phyloP scores from a whole-genome alignment of 2,797 vertebrate genomes.

The Lemur catta region DNA sequence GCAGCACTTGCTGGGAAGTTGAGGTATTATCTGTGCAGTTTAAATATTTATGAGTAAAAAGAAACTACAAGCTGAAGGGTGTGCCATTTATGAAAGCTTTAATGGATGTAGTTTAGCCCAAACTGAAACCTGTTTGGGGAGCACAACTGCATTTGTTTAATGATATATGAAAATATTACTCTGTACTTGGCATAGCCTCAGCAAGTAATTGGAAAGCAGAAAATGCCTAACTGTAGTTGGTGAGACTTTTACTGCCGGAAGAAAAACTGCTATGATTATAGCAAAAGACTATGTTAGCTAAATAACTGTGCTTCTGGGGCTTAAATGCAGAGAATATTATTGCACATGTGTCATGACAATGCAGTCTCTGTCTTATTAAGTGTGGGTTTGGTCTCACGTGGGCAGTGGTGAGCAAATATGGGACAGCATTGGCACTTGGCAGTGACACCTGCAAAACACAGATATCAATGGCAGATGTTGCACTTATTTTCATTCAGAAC shows the following conservation, averaged over 20 bases:
- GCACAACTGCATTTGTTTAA: constrained; percentile 71
- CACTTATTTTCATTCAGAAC: constrained; percentile 63
- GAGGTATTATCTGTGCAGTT: constrained; percentile 74
- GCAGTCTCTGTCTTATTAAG: constrained; percentile 71
- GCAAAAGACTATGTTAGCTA: constrained; percentile 61
- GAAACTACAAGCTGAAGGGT: constrained; percentile 72
- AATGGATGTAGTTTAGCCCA: constrained; percentile 75
- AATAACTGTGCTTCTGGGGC: constrained; percentile 63
- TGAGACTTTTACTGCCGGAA: constrained; percentile 72
- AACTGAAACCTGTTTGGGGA: constrained; percentile 77
- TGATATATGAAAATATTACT: constrained; percentile 78
- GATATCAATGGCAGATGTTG: constrained; percentile 51
- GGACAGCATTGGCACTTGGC: constrained; percentile 63
- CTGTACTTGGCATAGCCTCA: constrained; percentile 67
- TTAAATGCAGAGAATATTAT: constrained; percentile 70
- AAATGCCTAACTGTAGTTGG: constrained; percentile 65
- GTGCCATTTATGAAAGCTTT: constrained; percentile 73
- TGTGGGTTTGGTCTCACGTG: constrained; percentile 42
- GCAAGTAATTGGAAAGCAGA: constrained; percentile 77
- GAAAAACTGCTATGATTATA: constrained; percentile 75
- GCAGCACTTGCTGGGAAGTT: constrained; percentile 72
- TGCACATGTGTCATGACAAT: constrained; percentile 70
- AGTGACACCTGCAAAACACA: constrained; percentile 70
- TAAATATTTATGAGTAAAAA: constrained; percentile 78
- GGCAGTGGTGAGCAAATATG: constrained; percentile 71